These are phyloP conservation scores for Pelecanus crispus DNA, from an alignment of 2,113 vertebrate species.

Conservation along the genomic window DNA sequence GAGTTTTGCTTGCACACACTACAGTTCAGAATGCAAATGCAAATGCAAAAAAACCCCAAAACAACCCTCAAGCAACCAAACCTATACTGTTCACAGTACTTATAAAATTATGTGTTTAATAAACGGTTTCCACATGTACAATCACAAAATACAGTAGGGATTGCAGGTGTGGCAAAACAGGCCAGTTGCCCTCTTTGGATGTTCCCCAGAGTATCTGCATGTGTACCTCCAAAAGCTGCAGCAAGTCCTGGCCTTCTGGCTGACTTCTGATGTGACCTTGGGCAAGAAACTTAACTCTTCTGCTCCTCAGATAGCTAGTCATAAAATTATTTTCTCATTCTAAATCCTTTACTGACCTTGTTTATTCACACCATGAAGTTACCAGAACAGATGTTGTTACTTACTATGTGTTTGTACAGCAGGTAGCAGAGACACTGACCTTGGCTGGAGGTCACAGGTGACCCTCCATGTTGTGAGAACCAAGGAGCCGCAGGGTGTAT, in stretches of 20 bases:
- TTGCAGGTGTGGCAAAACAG: not conserved
- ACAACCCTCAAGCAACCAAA: too few relatives aligned
- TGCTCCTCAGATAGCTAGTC: not conserved
- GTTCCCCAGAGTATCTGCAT: not conserved
- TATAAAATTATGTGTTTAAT: not conserved
- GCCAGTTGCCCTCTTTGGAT: not conserved
- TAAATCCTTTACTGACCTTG: not conserved
- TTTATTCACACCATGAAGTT: not conserved
- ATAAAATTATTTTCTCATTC: not conserved
- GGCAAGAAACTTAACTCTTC: not conserved
- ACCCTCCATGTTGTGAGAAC: not conserved
- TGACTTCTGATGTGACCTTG: not conserved
- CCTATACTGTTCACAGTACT: not conserved
- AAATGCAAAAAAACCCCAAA: not conserved
- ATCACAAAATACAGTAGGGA: not conserved
- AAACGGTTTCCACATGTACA: not conserved
- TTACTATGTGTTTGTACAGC: not conserved
- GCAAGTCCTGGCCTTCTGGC: not conserved
- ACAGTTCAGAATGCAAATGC: not conserved
- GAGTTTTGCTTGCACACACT: not conserved
- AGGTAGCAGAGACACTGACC: not conserved
- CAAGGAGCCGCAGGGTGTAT: fast-evolving
- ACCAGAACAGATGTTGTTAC: not conserved
- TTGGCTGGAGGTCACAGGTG: not conserved
- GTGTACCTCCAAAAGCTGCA: not conserved